Evolutionary conservation across 53 echinoderm and acorn worm species (phyloP).

Genomic region (Pentamera pediparva): DNA sequence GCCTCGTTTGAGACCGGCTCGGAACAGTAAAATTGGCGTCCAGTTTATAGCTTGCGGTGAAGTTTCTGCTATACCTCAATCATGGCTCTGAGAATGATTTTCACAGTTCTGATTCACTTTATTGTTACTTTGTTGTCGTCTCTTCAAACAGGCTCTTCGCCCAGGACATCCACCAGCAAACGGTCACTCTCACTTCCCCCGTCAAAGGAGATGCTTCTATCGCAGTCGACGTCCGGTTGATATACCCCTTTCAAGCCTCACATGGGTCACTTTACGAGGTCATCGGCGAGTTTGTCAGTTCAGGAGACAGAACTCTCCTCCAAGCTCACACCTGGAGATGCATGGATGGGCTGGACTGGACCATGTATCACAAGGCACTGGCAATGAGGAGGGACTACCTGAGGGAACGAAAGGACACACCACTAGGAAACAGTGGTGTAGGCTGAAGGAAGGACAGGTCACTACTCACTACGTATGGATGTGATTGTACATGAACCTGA

Average conservation of each 20-base stretch:
- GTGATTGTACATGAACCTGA: too few relatives aligned
- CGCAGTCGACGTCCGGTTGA: neutral
- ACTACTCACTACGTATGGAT: too few relatives aligned
- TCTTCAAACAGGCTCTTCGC: neutral
- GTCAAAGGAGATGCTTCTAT: too few relatives aligned
- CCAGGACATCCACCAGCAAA: neutral
- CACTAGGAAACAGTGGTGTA: too few relatives aligned
- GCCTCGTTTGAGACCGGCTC: too few relatives aligned
- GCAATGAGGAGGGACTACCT: slow-evolving; percentile 10
- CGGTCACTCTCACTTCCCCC: slow-evolving; percentile 5
- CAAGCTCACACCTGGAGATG: slow-evolving; percentile 24
- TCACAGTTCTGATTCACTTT: too few relatives aligned
- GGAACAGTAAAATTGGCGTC: too few relatives aligned
- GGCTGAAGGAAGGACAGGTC: too few relatives aligned
- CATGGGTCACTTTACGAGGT: slow-evolving; percentile 21
- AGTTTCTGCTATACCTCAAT: too few relatives aligned
- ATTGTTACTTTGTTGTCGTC: too few relatives aligned
- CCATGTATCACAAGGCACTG: slow-evolving; percentile 11
- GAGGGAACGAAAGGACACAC: neutral
- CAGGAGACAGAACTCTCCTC: neutral
- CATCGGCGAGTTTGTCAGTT: slow-evolving; percentile 8
- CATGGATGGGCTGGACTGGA: slow-evolving; percentile 27
- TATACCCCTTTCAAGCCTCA: slow-evolving; percentile 18
- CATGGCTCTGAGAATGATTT: too few relatives aligned
- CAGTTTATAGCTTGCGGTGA: too few relatives aligned